Base-by-base conservation (phyloP, 2,888 invertebrate species). In the Caenorhabditis imperialis region DNA sequence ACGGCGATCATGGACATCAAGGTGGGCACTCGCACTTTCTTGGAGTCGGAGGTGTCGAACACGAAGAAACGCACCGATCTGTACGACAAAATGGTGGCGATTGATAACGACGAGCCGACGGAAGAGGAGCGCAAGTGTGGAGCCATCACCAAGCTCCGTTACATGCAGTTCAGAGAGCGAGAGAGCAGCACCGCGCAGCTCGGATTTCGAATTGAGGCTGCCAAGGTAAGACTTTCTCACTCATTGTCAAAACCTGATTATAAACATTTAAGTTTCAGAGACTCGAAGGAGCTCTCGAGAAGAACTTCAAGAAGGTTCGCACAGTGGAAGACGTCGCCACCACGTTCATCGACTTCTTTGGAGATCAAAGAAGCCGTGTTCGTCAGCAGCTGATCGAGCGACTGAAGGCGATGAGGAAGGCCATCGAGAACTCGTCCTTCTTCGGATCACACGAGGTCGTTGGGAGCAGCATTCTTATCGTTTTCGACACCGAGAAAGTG, bases 1-100 rank as follows among this genome's bases (percentile, higher is more conserved):
- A 95, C 97, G 92, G 97, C 85, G 8, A 95, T 98, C 0, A 96
- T 98, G 93, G 98, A 98, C 89, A 93, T 98, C 74, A 98, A 98
- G 91, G 94, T 98, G 92, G 98, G 98, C 44, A 94, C 93, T 2
- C 92, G 81, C 70, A 98, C 97, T 20, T 98, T 97, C 89, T 91
- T 96, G 38, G 97, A 98, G 89, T 93, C 93, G 2, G 98, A 98
- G 91, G 97, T 97, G 40, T 92, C 92, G 87, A 97, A 96, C 88
- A 92, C 92, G 23, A 92, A 92, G 45, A 92, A 94, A 18, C 91
- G 97, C 51, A 88, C 91, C 3, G 98, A 98, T 90, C 91, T 98
- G 35, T 98, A 96, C 89, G 92, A 94, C 84, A 98, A 98, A 91
- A 97, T 98, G 96, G 92, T 96, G 38, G 92, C 93, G 6, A 92